phyloP scores from a whole-genome alignment of 2,113 vertebrate genomes.

The Urocitellus parryii region DNA sequence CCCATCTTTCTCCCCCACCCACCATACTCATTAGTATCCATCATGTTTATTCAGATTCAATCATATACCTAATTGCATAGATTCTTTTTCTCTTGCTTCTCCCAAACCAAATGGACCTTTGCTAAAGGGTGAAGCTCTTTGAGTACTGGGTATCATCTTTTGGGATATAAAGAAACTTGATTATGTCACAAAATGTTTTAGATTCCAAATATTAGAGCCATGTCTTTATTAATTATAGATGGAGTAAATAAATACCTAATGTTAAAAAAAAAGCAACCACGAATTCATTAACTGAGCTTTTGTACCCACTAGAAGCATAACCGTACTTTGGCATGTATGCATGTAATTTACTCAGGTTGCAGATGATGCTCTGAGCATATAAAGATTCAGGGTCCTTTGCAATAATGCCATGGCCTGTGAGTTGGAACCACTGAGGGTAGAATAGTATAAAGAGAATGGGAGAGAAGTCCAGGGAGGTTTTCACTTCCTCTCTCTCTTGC shows the following conservation, averaged over 20 bases:
- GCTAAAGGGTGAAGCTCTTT: not conserved
- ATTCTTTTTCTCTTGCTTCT: not conserved
- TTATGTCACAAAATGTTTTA: not conserved
- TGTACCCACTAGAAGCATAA: not conserved
- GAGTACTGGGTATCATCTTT: not conserved
- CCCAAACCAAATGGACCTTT: not conserved
- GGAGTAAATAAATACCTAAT: not conserved
- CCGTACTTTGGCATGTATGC: not conserved
- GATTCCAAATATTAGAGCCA: not conserved
- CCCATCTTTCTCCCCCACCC: accelerated
- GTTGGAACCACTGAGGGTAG: not conserved
- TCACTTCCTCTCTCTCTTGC: not conserved
- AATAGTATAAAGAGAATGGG: not conserved
- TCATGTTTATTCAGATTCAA: not conserved
- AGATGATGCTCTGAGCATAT: not conserved
- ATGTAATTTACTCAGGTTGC: not conserved
- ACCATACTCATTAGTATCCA: not conserved
- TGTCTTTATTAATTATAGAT: constrained; percentile 31
- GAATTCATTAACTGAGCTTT: not conserved
- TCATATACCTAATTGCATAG: not conserved
- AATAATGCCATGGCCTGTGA: not conserved
- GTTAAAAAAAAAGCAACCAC: not conserved
- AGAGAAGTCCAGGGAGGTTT: not conserved
- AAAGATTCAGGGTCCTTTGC: not conserved
- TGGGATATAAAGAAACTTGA: not conserved